Percentiles rank a stretch among this genome's conserved stretches.
phyloP scores from a whole-genome alignment of 2,888 invertebrate species.

The Drosophila setosimentum region DNA sequence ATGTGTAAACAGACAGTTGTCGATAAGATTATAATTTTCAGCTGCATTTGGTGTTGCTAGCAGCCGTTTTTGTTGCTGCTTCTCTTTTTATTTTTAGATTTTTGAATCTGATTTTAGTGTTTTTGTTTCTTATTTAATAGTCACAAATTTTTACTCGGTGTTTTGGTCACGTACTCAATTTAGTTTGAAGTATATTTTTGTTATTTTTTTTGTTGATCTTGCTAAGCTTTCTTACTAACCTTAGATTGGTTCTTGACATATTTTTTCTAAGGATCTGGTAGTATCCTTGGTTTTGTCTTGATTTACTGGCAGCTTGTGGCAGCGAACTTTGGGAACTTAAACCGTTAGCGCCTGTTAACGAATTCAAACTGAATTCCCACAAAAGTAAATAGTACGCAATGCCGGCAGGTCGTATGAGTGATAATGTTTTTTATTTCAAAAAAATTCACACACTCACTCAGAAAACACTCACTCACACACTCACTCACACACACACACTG shows the following conservation, averaged over 20 bases:
- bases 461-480: slow-evolving; percentile 37
- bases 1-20: not conserved
- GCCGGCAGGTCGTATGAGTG: slow-evolving; percentile 75
- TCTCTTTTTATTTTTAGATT: not conserved
- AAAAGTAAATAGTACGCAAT: slow-evolving; percentile 72
- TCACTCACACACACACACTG: slow-evolving; percentile 16
- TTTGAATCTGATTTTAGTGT: not conserved
- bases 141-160: slow-evolving; percentile 3
- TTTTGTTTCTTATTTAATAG: not conserved
- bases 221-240: slow-evolving; percentile 31
- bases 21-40: slow-evolving; percentile 44
- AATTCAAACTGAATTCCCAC: slow-evolving; percentile 72
- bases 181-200: not conserved
- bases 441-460: slow-evolving; percentile 44
- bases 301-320: not conserved
- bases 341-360: slow-evolving; percentile 79
- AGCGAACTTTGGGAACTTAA: slow-evolving; percentile 36
- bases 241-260: slow-evolving; percentile 36
- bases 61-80: not conserved
- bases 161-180: not conserved
- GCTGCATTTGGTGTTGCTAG: slow-evolving; percentile 44
- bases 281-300: not conserved
- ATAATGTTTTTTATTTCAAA: slow-evolving; percentile 53
- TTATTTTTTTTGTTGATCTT: not conserved
- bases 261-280: slow-evolving; percentile 29